Percentiles rank a stretch among this genome's conserved stretches.
Conservation (phyloP, 2,888 invertebrate species). For the Microctonus brassicae region DNA sequence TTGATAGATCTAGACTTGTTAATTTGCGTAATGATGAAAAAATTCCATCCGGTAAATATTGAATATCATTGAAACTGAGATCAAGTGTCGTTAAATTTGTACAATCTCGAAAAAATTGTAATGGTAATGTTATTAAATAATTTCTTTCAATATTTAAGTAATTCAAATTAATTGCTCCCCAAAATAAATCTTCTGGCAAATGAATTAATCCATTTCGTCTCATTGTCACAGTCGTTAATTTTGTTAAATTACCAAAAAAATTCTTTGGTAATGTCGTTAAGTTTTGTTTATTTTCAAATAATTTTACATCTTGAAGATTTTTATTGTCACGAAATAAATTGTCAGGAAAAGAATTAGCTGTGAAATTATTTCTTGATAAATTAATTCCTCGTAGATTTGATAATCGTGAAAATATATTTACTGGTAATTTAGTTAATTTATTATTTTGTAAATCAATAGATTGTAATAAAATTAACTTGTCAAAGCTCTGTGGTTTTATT, state of each 20-base stretch:
- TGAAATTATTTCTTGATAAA: constrained; percentile 78
- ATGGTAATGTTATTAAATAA: constrained; percentile 71
- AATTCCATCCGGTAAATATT: constrained; percentile 73
- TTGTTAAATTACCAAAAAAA: constrained; percentile 75
- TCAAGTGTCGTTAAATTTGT: constrained; percentile 75
- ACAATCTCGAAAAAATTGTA: constrained; percentile 76
- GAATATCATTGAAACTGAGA: constrained; percentile 77
- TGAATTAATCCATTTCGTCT: constrained; percentile 73
- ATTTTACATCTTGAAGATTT: constrained; percentile 70
- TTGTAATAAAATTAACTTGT: constrained; percentile 75
- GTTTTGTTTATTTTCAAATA: constrained; percentile 64
- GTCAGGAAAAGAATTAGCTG: constrained; percentile 71
- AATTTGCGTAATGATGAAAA: constrained; percentile 74
- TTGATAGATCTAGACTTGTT: constrained; percentile 74
- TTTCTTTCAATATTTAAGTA: constrained; percentile 76
- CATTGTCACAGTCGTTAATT: constrained; percentile 74
- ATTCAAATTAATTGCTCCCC: constrained; percentile 73
- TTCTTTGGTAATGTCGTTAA: constrained; percentile 73
- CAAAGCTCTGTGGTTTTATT: constrained; percentile 76
- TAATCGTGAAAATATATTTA: constrained; percentile 75
- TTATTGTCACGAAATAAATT: constrained; percentile 74
- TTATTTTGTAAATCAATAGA: constrained; percentile 80
- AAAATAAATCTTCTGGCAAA: constrained; percentile 77
- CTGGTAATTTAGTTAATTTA: constrained; percentile 74
- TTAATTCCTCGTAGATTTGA: constrained; percentile 76